Conservation (phyloP, 2,888 invertebrate genomes). For the Lysandra coridon region DNA sequence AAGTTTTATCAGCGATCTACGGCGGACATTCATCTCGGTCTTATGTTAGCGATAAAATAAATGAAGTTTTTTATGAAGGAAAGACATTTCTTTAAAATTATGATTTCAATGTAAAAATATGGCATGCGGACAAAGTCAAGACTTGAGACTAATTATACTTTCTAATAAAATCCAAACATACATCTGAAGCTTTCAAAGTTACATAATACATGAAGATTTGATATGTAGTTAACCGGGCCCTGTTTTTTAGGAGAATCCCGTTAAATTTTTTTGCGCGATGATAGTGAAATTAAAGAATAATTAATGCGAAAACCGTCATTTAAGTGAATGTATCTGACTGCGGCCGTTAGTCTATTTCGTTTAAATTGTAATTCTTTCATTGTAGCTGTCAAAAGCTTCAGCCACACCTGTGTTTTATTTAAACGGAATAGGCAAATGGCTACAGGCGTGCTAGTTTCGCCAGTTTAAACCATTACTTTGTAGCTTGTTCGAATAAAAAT, state of each 20-base stretch:
- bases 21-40: constrained; percentile 45
- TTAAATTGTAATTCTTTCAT: neutral
- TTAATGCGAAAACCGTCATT: too few species aligned
- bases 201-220: neutral
- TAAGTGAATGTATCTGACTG: neutral
- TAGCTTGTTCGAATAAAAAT: constrained; percentile 22
- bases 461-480: constrained; percentile 23
- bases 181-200: neutral
- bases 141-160: neutral
- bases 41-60: constrained; percentile 44
- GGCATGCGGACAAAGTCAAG: neutral
- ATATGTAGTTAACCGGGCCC: too few species aligned
- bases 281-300: too few species aligned
- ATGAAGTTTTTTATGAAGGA: constrained; percentile 37
- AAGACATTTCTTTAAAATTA: constrained; percentile 19
- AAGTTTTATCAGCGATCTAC: constrained; percentile 51
- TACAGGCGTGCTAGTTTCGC: neutral
- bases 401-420: constrained; percentile 6
- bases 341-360: neutral
- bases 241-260: too few species aligned
- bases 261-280: too few species aligned
- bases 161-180: neutral
- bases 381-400: neutral
- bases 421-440: constrained; percentile 6
- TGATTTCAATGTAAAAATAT: constrained; percentile 13